Conservation (phyloP, 2,888 invertebrate genomes). For the Elaeidobius kamerunicus region DNA sequence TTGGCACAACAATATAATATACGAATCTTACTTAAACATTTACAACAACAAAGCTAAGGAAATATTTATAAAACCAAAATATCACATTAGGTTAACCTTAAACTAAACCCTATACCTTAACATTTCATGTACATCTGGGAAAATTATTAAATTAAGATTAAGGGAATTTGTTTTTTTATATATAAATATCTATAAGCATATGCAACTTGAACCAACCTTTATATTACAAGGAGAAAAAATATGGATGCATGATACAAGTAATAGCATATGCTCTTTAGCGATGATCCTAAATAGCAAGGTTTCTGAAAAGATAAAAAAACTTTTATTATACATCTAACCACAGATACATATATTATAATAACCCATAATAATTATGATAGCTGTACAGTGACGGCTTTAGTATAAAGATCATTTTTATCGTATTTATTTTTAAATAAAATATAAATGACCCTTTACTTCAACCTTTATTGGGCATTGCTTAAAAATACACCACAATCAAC, state of each 20-base stretch:
- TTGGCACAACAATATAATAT: slow-evolving; percentile 22
- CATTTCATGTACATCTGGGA: too few relatives aligned
- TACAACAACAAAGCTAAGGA: slow-evolving; percentile 17
- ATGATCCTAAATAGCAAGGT: slow-evolving; percentile 27
- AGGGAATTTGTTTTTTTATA: too few relatives aligned
- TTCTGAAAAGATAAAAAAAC: slow-evolving; percentile 24
- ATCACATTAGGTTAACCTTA: slow-evolving; percentile 13
- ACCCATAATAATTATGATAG: not conserved
- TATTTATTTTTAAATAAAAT: too few relatives aligned
- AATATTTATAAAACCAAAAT: slow-evolving; percentile 5
- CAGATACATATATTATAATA: not conserved
- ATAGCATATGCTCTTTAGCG: slow-evolving; percentile 6
- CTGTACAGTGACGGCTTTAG: too few relatives aligned
- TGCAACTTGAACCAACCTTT: not conserved
- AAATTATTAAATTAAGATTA: too few relatives aligned
- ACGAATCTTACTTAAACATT: slow-evolving; percentile 15
- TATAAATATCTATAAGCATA: too few relatives aligned
- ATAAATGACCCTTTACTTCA: too few relatives aligned
- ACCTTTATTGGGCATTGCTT: too few relatives aligned
- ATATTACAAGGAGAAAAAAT: not conserved
- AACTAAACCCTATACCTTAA: too few relatives aligned
- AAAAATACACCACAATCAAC: too few relatives aligned
- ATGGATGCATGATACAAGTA: not conserved
- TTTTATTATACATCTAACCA: not conserved
- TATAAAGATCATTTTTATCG: too few relatives aligned